Evolutionary conservation across 2,113 vertebrate genomes (phyloP).

Genomic region (Aptenodytes forsteri): DNA sequence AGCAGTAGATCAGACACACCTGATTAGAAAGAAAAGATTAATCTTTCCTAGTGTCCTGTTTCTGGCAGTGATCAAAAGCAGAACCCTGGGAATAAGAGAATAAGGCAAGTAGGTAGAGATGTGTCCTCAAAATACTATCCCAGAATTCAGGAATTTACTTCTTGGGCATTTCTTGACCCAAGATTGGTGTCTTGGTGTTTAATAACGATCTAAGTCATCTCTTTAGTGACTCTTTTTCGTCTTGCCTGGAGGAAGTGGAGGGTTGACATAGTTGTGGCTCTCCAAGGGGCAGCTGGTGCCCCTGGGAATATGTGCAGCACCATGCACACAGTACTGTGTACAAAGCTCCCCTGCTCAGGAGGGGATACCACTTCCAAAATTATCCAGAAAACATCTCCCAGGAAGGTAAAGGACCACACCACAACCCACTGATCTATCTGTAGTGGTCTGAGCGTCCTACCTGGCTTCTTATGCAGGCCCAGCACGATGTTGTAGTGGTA

Average conservation of each 20-base stretch:
- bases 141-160: background rate
- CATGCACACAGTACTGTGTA: background rate
- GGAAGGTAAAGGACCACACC: background rate
- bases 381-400: rapidly evolving
- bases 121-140: background rate
- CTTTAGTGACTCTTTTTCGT: background rate
- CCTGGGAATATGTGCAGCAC: background rate
- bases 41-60: background rate
- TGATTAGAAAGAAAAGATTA: background rate
- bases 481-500: background rate
- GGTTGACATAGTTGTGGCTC: rapidly evolving
- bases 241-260: background rate
- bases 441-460: background rate
- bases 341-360: background rate
- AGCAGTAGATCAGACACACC: background rate
- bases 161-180: background rate
- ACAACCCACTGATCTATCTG: background rate
- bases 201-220: background rate
- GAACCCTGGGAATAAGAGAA: background rate
- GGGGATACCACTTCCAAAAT: background rate
- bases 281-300: background rate
- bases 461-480: background rate
- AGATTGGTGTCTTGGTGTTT: background rate
- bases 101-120: background rate
- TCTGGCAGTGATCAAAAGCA: background rate